Conservation (phyloP, 30 jellyfish, hydroid and myxozoan species). For the Aurelia aurita complex sp. Pacific region DNA sequence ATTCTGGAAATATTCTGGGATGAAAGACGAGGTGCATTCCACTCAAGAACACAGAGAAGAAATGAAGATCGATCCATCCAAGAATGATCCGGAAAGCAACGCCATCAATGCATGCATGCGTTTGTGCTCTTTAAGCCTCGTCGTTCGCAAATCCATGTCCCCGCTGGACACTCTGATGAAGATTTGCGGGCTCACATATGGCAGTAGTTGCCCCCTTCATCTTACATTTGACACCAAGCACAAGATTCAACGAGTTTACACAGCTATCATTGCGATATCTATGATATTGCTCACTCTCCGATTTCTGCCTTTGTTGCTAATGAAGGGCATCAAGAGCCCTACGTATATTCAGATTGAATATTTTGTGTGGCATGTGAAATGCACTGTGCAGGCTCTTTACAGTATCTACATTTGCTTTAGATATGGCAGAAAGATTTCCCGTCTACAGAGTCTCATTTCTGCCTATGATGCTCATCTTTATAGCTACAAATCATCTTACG, state of each 20-base stretch:
- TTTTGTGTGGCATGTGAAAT: constrained; percentile 33
- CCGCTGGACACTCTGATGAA: constrained; percentile 57
- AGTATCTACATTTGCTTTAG: constrained; percentile 50
- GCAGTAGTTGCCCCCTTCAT: constrained; percentile 49
- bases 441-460: constrained; percentile 36
- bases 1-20: too few relatives aligned
- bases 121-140: constrained; percentile 17
- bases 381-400: constrained; percentile 40
- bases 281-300: constrained; percentile 19
- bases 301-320: constrained; percentile 13
- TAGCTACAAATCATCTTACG: constrained; percentile 13
- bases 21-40: too few relatives aligned
- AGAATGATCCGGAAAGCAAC: too few relatives aligned
- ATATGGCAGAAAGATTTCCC: constrained; percentile 45
- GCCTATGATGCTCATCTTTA: constrained; percentile 34
- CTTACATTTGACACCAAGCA: constrained; percentile 15
- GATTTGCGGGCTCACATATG: constrained; percentile 54
- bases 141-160: constrained; percentile 16
- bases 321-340: background rate
- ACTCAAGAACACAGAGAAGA: too few relatives aligned
- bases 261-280: constrained; percentile 5
- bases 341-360: constrained; percentile 27
- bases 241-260: constrained; percentile 37
- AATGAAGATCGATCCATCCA: too few relatives aligned
- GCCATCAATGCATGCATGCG: background rate